Percentiles rank a stretch among this genome's conserved stretches.
Conservation (phyloP, 2,113 vertebrate species). For the Pseudolaguvia tuberculata region DNA sequence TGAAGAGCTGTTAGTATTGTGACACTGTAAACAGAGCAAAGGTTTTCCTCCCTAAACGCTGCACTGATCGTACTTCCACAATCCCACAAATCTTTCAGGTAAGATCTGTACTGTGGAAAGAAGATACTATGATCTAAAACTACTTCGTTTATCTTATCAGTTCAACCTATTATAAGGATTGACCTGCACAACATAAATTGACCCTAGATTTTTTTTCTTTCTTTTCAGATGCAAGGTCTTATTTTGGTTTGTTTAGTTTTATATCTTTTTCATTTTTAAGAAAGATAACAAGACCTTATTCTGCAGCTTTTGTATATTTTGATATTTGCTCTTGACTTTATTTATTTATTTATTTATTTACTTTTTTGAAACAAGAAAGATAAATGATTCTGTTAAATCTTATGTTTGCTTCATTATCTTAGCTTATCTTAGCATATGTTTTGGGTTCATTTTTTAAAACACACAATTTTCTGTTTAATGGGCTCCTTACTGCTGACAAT, state of each 20-base stretch:
- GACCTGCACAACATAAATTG: conserved; percentile 2
- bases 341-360: conserved; percentile 28
- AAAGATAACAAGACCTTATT: conserved; percentile 32
- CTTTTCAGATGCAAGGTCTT: conserved; percentile 10
- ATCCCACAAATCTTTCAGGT: conserved; percentile 26
- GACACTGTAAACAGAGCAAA: conserved; percentile 64
- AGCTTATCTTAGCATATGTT: conserved; percentile 45
- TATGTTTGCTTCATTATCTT: conserved; percentile 53
- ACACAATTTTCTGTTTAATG: conserved; percentile 61
- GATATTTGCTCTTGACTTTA: conserved; percentile 38
- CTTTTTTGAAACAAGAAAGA: conserved; percentile 46
- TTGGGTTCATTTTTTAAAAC: conserved; percentile 52
- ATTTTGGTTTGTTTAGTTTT: conserved; percentile 25
- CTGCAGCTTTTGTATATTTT: conserved; percentile 38
- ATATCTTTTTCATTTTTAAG: background rate
- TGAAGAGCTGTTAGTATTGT: conserved; percentile 76
- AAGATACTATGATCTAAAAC: conserved; percentile 8
- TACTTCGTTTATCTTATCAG: conserved; percentile 14
- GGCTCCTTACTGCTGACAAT: conserved; percentile 64
- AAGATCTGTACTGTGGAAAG: background rate
- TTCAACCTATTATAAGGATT: conserved; percentile 21
- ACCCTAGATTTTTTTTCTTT: background rate
- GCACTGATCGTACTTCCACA: conserved; percentile 38
- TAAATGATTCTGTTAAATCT: conserved; percentile 49
- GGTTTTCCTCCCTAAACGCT: conserved; percentile 55